Evolutionary conservation across 2,113 vertebrate genomes (phyloP).

Genomic region (Aspidoscelis tigris): DNA sequence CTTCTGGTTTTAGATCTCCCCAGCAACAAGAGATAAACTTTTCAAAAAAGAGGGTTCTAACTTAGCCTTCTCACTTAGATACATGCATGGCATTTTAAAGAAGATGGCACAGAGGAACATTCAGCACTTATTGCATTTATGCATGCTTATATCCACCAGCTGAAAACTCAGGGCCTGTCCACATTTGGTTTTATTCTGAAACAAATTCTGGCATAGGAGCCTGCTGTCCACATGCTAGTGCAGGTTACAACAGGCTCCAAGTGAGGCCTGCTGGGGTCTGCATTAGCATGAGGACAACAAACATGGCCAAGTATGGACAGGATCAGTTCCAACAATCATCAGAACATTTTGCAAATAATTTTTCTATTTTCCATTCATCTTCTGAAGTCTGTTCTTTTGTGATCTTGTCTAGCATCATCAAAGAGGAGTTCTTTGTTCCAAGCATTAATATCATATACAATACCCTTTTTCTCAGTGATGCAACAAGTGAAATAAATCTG

Average conservation of each 20-base stretch:
- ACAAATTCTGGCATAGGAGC: too few species aligned
- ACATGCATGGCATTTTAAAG: background rate
- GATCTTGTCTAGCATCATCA: background rate
- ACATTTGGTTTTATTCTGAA: too few species aligned
- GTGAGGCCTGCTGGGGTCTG: too few species aligned
- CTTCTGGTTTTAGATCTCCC: background rate
- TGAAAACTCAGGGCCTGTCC: too few species aligned
- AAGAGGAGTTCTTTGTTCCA: background rate
- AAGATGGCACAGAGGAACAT: background rate
- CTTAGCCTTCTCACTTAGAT: background rate
- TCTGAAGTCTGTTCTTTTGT: conserved; percentile 9
- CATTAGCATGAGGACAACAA: too few species aligned
- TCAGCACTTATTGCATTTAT: conserved; percentile 47
- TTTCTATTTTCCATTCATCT: conserved; percentile 33
- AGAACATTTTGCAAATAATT: conserved; percentile 24
- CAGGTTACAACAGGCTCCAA: too few species aligned
- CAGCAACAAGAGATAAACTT: background rate
- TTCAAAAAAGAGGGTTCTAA: background rate
- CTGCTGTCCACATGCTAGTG: too few species aligned
- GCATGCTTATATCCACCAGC: conserved; percentile 32
- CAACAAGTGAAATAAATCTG: conserved; percentile 39
- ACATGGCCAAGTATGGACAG: too few species aligned
- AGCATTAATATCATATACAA: background rate
- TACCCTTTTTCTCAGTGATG: background rate
- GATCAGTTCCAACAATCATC: conserved; percentile 49